These are phyloP conservation scores for Hoplodrina ambigua DNA, from an alignment of 2,888 invertebrate species.

Conservation along the genomic window DNA sequence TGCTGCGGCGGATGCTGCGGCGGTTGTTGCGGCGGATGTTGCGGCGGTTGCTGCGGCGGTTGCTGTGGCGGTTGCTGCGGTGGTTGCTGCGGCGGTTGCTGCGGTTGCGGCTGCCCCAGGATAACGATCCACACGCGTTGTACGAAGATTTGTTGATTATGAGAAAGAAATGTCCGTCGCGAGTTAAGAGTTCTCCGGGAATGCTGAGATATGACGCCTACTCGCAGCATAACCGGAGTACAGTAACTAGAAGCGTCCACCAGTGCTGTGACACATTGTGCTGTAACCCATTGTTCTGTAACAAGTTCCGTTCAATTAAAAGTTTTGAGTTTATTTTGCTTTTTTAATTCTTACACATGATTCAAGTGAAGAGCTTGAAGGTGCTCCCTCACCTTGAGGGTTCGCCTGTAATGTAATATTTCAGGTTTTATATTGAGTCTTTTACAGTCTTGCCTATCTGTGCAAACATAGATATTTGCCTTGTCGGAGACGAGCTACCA, in stretches of 20 bases:
- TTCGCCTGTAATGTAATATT: too few species aligned
- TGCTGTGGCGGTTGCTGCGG: constrained; percentile 24
- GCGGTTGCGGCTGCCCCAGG: constrained; percentile 43
- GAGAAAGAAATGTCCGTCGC: neutral
- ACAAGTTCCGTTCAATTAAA: constrained; percentile 42
- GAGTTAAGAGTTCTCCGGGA: constrained; percentile 18
- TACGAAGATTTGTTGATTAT: constrained; percentile 52
- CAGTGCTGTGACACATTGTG: constrained; percentile 45
- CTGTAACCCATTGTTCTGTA: constrained; percentile 15
- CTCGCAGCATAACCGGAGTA: constrained; percentile 32
- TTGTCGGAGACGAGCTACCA: too few species aligned
- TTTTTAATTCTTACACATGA: neutral
- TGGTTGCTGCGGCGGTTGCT: constrained; percentile 28
- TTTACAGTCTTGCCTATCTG: too few species aligned
- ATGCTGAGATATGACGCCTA: constrained; percentile 51
- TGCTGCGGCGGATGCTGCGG: constrained; percentile 12
- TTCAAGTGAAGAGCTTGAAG: too few species aligned
- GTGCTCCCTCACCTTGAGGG: too few species aligned
- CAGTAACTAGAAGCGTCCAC: constrained; percentile 23
- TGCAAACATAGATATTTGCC: too few species aligned
- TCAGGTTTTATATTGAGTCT: too few species aligned
- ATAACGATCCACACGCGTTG: constrained; percentile 45
- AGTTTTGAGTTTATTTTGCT: constrained; percentile 20
- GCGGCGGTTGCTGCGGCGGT: neutral
- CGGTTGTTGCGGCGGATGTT: constrained; percentile 36